Evolutionary conservation across 1,140 invertebrate species (phyloP).

Genomic region (Ceratina japonica): DNA sequence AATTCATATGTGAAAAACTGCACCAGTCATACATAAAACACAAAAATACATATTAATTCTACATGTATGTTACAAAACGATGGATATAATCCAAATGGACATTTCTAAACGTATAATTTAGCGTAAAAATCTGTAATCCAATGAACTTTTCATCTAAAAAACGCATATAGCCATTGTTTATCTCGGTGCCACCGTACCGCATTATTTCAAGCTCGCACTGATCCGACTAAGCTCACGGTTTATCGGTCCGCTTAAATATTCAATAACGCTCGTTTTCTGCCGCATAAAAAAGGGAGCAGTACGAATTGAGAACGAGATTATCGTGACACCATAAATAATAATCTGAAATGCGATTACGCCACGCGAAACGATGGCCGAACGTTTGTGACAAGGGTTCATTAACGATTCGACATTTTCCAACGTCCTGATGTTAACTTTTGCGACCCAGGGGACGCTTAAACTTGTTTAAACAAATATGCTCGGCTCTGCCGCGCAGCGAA

Average conservation of each 20-base stretch:
- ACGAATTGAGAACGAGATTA: background rate
- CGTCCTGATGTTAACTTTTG: background rate
- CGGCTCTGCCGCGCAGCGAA: background rate
- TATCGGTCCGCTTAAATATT: constrained; percentile 2
- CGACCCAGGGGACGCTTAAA: background rate
- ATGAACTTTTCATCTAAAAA: too few species aligned
- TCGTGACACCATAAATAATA: constrained; percentile 3
- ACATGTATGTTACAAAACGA: too few species aligned
- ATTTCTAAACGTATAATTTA: too few species aligned
- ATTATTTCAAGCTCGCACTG: background rate
- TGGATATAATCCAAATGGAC: too few species aligned
- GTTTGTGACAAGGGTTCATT: background rate
- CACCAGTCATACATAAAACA: too few species aligned
- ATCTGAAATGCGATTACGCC: background rate
- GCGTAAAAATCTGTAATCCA: too few species aligned
- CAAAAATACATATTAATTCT: too few species aligned
- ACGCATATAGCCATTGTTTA: background rate
- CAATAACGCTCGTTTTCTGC: background rate
- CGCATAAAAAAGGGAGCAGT: background rate
- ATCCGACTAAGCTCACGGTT: background rate
- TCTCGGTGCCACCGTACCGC: background rate
- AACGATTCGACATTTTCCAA: background rate
- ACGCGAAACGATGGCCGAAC: background rate
- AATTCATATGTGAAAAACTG: too few species aligned
- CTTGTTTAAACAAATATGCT: background rate